Percentiles rank a stretch among this genome's conserved stretches.
Evolutionary conservation across 1,140 invertebrate species (phyloP).

Genomic region (Lanistes nyassanus): DNA sequence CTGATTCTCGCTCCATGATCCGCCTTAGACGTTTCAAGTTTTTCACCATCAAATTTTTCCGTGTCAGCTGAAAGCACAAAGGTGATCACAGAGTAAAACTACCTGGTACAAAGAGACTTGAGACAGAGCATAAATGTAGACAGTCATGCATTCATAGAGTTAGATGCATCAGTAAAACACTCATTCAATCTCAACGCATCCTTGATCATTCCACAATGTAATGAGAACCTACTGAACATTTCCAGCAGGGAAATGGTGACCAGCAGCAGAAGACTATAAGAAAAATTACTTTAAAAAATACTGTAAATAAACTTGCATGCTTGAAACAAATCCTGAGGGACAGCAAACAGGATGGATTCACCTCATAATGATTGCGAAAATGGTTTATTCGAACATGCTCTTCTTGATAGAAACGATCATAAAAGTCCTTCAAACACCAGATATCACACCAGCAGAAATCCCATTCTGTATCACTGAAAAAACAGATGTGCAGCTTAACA

Average conservation of each 20-base stretch:
- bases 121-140: too few relatives aligned
- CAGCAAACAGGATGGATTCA: conserved; percentile 14
- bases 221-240: too few relatives aligned
- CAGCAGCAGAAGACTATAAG: too few relatives aligned
- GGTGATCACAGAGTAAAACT: neutral
- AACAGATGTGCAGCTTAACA: too few relatives aligned
- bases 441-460: conserved; percentile 68
- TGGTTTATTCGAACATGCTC: conserved; percentile 66
- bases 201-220: too few relatives aligned
- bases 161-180: neutral
- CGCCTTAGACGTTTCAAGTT: conserved; percentile 66
- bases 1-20: conserved; percentile 58
- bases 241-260: too few relatives aligned
- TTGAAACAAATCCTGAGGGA: neutral
- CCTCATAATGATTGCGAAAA: conserved; percentile 69
- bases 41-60: conserved; percentile 68
- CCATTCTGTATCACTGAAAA: conserved; percentile 65
- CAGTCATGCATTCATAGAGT: neutral
- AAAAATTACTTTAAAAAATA: neutral
- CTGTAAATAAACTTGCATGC: neutral
- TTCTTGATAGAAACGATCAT: conserved; percentile 64
- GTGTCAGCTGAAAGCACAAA: conserved; percentile 54
- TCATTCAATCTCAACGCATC: too few relatives aligned
- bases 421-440: conserved; percentile 66
- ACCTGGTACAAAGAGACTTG: too few relatives aligned